Evolutionary conservation across 2,888 invertebrate species (phyloP).

Genomic region (Coelinius sp.): DNA sequence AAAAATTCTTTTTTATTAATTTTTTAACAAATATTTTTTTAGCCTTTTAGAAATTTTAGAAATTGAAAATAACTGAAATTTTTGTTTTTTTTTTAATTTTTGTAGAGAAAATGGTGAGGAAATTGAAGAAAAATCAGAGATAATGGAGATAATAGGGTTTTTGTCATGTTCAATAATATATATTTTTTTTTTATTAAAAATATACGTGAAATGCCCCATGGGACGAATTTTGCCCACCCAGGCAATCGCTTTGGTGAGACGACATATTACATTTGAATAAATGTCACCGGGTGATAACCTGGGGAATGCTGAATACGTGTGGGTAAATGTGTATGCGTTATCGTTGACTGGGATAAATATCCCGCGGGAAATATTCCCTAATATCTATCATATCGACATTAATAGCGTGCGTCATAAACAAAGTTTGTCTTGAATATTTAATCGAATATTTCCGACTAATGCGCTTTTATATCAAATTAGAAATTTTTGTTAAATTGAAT

Average conservation of each 20-base stretch:
- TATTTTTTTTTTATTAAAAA: neutral
- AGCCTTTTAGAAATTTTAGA: too few species aligned
- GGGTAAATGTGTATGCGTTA: slow-evolving; percentile 57
- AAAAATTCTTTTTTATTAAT: too few species aligned
- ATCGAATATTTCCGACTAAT: slow-evolving; percentile 43
- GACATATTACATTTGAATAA: slow-evolving; percentile 71
- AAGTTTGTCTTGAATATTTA: slow-evolving; percentile 43
- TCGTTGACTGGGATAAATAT: slow-evolving; percentile 59
- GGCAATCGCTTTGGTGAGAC: slow-evolving; percentile 68
- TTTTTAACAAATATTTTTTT: too few species aligned
- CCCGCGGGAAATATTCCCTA: slow-evolving; percentile 70
- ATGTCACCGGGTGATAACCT: slow-evolving; percentile 67
- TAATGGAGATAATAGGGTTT: neutral
- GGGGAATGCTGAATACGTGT: slow-evolving; percentile 39
- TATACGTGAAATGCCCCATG: neutral
- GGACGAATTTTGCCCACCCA: slow-evolving; percentile 54
- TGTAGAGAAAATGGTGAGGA: neutral
- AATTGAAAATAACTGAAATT: too few species aligned
- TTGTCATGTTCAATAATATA: neutral
- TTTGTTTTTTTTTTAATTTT: too few species aligned
- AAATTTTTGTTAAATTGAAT: neutral
- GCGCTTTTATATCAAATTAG: neutral
- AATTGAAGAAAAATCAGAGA: neutral
- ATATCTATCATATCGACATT: slow-evolving; percentile 69
- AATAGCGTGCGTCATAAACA: slow-evolving; percentile 52